These are phyloP conservation scores for Phlogophora meticulosa DNA, from an alignment of 2,888 invertebrate species.

Conservation along the genomic window DNA sequence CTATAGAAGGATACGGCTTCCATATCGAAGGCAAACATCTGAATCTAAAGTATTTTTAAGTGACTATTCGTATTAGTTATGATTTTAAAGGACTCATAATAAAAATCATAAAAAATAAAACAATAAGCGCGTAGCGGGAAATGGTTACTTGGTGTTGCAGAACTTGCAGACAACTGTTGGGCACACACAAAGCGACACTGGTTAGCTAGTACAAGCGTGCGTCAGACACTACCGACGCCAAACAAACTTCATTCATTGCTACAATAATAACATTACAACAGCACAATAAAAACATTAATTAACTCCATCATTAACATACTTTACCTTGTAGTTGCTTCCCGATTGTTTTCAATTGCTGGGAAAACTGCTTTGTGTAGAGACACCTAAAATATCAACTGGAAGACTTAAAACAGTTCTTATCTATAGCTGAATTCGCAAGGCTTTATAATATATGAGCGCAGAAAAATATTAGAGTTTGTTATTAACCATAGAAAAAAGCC, in stretches of 20 bases:
- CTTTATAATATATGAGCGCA: conserved; percentile 30
- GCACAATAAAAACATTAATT: conserved; percentile 63
- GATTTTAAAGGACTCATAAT: no score
- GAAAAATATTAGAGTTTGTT: conserved; percentile 3
- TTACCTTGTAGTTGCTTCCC: conserved; percentile 75
- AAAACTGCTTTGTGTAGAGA: conserved; percentile 60
- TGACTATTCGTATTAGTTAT: not conserved
- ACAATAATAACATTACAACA: conserved; percentile 51
- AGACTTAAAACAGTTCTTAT: conserved; percentile 61
- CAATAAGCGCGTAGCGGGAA: conserved; percentile 26
- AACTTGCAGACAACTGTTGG: conserved; percentile 21
- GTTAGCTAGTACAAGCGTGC: conserved; percentile 19
- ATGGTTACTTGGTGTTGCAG: conserved; percentile 11
- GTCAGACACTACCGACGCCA: conserved; percentile 34
- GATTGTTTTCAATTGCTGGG: conserved; percentile 65
- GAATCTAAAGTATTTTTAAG: not conserved
- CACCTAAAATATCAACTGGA: conserved; percentile 69
- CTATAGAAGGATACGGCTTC: conserved; percentile 34
- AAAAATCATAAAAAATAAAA: not conserved
- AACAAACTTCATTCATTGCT: conserved; percentile 47
- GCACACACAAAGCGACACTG: conserved; percentile 27
- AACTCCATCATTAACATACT: conserved; percentile 67
- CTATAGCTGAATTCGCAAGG: conserved; percentile 61
- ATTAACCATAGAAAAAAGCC: conserved; percentile 11
- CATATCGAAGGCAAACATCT: conserved; percentile 13